A percentile compares a stretch with the other conserved stretches of the same genome.
Conservation (phyloP, 2,113 vertebrate genomes). For the Oophaga pumilio region DNA sequence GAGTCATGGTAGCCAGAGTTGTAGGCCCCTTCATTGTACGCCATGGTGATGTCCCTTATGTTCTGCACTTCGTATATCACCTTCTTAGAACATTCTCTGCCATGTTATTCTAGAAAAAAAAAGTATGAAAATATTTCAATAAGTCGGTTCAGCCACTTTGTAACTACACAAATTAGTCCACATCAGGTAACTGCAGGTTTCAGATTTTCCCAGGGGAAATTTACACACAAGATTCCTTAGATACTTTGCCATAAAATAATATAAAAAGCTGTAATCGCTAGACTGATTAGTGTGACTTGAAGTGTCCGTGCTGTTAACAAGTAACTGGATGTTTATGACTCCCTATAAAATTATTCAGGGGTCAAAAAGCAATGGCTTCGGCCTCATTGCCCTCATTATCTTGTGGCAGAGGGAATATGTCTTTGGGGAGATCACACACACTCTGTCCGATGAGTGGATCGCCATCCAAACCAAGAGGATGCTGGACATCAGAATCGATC, state of each 20-base stretch:
- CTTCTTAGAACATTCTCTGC: constrained; percentile 23
- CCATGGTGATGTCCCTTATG: constrained; percentile 67
- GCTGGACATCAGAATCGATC: constrained; percentile 90
- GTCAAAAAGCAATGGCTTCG: constrained; percentile 58
- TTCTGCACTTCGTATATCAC: constrained; percentile 9
- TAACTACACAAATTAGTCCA: not conserved
- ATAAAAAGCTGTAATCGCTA: not conserved
- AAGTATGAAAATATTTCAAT: not conserved
- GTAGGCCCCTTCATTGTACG: constrained; percentile 67
- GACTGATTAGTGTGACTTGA: not conserved
- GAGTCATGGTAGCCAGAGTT: constrained; percentile 72
- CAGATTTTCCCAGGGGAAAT: not conserved
- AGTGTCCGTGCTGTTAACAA: not conserved
- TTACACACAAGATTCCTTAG: not conserved
- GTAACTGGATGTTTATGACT: too few species aligned
- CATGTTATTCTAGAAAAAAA: not conserved
- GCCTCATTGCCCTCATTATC: constrained; percentile 79
- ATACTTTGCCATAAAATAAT: not conserved
- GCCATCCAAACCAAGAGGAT: constrained; percentile 84
- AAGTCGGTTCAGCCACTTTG: not conserved
- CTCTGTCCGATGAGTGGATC: constrained; percentile 80
- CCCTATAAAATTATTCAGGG: too few species aligned
- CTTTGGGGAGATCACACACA: constrained; percentile 82
- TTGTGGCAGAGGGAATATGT: constrained; percentile 86
- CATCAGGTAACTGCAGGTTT: not conserved